These are phyloP conservation scores for Zootermopsis nevadensis DNA, from an alignment of 2,888 invertebrate genomes.

Conservation along the genomic window DNA sequence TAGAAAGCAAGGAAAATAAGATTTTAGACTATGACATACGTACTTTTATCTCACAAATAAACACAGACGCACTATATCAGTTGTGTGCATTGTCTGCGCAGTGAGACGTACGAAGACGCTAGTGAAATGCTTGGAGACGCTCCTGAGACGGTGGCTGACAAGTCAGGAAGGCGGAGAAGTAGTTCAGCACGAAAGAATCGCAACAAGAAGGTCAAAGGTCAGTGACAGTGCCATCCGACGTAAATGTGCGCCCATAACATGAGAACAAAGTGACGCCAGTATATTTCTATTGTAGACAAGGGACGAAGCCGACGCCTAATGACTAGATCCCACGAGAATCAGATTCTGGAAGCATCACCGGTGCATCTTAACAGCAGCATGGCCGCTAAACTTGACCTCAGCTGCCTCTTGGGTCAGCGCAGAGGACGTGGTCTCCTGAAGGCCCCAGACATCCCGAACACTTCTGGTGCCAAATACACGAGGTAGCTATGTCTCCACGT, in stretches of 20 bases:
- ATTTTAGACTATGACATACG: too few relatives aligned
- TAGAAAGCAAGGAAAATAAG: too few relatives aligned
- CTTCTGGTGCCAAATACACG: slow-evolving; percentile 44
- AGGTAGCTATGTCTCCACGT: too few relatives aligned
- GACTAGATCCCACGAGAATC: slow-evolving; percentile 30
- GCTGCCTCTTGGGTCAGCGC: slow-evolving; percentile 46
- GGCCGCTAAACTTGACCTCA: slow-evolving; percentile 47
- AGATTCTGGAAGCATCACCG: slow-evolving; percentile 48
- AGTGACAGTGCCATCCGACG: not conserved
- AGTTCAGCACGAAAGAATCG: not conserved
- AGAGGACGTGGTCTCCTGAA: slow-evolving; percentile 47
- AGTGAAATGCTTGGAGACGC: slow-evolving; percentile 5
- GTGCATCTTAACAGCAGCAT: slow-evolving; percentile 26
- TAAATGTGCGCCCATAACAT: not conserved
- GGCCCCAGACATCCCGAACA: slow-evolving; percentile 48
- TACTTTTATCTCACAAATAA: too few relatives aligned
- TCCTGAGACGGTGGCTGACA: not conserved
- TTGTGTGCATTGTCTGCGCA: not conserved
- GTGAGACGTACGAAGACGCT: not conserved
- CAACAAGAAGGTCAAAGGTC: slow-evolving; percentile 34
- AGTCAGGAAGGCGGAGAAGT: not conserved
- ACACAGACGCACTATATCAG: too few relatives aligned
- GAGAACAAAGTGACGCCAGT: not conserved
- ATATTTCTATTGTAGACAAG: not conserved
- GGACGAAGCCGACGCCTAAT: not conserved